Evolutionary conservation across 2,888 invertebrate genomes (phyloP).

Genomic region (Timema podura): DNA sequence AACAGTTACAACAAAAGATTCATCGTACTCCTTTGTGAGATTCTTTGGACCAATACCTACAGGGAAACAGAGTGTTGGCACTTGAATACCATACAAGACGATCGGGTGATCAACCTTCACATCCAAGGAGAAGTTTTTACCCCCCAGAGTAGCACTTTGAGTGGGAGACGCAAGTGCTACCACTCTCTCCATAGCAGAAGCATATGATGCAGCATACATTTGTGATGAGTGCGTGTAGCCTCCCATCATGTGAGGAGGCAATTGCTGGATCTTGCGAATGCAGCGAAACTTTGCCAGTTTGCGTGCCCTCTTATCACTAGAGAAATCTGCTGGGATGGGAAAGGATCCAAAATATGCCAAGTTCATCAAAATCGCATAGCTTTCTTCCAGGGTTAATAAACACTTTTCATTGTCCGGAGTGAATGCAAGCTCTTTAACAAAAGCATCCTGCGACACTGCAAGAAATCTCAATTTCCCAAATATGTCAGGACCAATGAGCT

Average conservation of each 20-base stretch:
- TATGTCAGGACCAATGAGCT: conserved; percentile 18
- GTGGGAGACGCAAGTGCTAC: conserved; percentile 19
- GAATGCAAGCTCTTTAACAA: conserved; percentile 27
- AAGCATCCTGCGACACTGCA: conserved; percentile 33
- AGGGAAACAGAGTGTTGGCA: conserved; percentile 20
- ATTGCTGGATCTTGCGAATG: conserved; percentile 16
- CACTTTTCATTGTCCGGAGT: conserved; percentile 1
- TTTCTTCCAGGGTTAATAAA: conserved; percentile 20
- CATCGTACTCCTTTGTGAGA: conserved; percentile 20
- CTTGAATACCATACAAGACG: conserved; percentile 21
- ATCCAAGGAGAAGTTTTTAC: conserved; percentile 22
- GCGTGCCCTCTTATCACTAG: conserved; percentile 10
- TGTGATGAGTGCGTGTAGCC: too few relatives aligned
- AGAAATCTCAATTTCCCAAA: conserved; percentile 32
- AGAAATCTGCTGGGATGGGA: conserved; percentile 20
- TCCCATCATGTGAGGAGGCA: not conserved
- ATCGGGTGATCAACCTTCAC: conserved; percentile 23
- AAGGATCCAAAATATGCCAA: conserved; percentile 15
- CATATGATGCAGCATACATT: too few relatives aligned
- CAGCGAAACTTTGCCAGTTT: conserved; percentile 20
- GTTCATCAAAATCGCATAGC: conserved; percentile 22
- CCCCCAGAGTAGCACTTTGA: conserved; percentile 15
- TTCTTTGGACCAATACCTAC: not conserved
- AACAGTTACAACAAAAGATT: conserved; percentile 23
- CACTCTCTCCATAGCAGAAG: conserved; percentile 8